These are phyloP conservation scores for Anguilla megastoma DNA, from an alignment of 2,797 vertebrate genomes.

Conservation along the genomic window DNA sequence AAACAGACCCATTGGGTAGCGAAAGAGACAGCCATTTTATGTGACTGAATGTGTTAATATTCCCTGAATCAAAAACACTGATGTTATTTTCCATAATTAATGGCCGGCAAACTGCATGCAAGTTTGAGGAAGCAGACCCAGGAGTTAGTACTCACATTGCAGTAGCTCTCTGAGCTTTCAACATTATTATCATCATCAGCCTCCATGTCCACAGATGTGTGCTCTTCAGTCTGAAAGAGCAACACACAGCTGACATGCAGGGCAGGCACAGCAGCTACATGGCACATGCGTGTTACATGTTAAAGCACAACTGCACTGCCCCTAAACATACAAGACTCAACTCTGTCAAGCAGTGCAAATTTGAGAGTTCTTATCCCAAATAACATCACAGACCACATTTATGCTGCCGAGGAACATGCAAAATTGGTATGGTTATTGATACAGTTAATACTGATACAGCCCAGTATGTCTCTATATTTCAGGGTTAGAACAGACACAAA, in stretches of 20 bases:
- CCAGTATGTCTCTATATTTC: not conserved
- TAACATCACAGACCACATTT: not conserved
- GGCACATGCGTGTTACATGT: slow-evolving; percentile 7
- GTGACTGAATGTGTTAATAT: not conserved
- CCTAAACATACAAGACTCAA: not conserved
- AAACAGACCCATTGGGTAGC: not conserved
- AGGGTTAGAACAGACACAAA: not conserved
- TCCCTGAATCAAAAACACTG: not conserved
- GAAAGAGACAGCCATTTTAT: not conserved
- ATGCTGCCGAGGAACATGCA: not conserved
- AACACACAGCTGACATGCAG: slow-evolving; percentile 63
- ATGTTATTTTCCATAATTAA: not conserved
- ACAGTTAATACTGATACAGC: not conserved
- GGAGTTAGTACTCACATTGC: slow-evolving; percentile 69
- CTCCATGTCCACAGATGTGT: slow-evolving; percentile 66
- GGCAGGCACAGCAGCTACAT: slow-evolving; percentile 13
- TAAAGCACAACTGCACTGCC: not conserved
- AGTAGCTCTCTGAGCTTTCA: slow-evolving; percentile 59
- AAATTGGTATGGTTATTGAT: not conserved
- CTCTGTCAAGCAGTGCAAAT: not conserved
- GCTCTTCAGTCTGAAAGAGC: slow-evolving; percentile 67
- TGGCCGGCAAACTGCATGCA: not conserved
- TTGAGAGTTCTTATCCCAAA: not conserved
- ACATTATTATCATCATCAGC: slow-evolving; percentile 60
- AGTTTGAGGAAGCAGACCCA: slow-evolving; percentile 5